Evolutionary conservation across 2,888 invertebrate species (phyloP).

Genomic region (Caenorhabditis plicata): DNA sequence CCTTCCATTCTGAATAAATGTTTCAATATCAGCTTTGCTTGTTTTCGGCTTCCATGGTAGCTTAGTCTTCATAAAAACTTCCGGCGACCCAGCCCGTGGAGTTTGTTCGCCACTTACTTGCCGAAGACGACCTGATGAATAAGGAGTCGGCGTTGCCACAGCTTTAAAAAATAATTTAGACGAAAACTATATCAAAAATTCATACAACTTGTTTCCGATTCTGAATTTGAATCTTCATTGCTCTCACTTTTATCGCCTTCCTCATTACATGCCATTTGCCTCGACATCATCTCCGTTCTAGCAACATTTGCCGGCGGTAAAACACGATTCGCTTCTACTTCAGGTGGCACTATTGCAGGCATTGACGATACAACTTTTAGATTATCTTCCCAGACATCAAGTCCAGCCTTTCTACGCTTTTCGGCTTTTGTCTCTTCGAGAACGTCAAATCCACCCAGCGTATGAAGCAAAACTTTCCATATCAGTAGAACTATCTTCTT

Average conservation of each 20-base stretch:
- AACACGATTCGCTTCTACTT: slow-evolving; percentile 24
- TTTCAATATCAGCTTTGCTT: slow-evolving; percentile 51
- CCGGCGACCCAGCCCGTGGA: slow-evolving; percentile 52
- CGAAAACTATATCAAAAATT: slow-evolving; percentile 1
- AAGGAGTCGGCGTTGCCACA: slow-evolving; percentile 3
- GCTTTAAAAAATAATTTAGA: slow-evolving; percentile 7
- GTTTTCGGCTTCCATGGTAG: slow-evolving; percentile 56
- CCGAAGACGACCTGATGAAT: too few species aligned
- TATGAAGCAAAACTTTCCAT: slow-evolving; percentile 89
- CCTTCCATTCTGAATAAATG: slow-evolving; percentile 54
- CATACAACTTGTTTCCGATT: slow-evolving; percentile 18
- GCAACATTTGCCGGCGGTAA: slow-evolving; percentile 19
- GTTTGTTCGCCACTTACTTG: slow-evolving; percentile 48
- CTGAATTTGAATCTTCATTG: slow-evolving; percentile 10
- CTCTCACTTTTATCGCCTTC: slow-evolving; percentile 1
- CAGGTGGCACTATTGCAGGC: slow-evolving; percentile 29
- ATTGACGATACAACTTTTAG: slow-evolving; percentile 81
- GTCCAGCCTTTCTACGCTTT: slow-evolving; percentile 51
- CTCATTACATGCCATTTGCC: slow-evolving; percentile 43
- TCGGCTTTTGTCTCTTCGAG: slow-evolving; percentile 73
- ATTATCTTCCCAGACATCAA: slow-evolving; percentile 86
- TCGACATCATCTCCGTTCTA: slow-evolving; percentile 31
- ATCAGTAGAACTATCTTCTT: slow-evolving; percentile 90
- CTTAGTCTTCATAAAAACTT: slow-evolving; percentile 27
- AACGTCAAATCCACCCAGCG: slow-evolving; percentile 84